phyloP scores from a whole-genome alignment of 2,797 vertebrate species.

The Cacajao melanocephalus region DNA sequence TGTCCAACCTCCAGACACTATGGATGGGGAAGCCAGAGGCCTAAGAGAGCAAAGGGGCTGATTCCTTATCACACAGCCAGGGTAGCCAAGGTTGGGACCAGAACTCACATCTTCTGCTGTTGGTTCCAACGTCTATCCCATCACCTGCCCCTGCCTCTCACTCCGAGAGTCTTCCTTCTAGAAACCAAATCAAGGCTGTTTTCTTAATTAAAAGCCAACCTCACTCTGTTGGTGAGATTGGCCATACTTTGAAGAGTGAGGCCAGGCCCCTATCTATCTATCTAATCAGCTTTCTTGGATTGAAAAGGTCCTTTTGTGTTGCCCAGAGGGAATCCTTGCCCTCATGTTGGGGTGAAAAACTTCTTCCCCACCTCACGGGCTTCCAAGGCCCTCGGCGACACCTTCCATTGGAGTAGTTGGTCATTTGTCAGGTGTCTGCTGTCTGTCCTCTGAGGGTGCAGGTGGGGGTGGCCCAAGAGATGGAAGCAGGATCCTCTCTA shows the following conservation, averaged over 20 bases:
- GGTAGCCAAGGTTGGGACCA: neutral
- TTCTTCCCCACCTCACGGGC: neutral
- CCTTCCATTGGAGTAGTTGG: neutral
- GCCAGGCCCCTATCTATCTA: neutral
- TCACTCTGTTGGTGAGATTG: neutral
- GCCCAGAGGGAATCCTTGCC: neutral
- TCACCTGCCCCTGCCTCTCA: neutral
- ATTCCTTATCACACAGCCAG: neutral
- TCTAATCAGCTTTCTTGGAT: neutral
- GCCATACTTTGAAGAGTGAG: neutral
- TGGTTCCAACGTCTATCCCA: neutral
- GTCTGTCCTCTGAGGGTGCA: neutral
- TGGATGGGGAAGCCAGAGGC: neutral
- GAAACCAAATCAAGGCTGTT: neutral
- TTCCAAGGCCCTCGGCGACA: neutral
- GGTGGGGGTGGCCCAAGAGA: neutral
- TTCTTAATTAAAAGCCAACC: neutral
- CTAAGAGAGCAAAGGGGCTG: neutral
- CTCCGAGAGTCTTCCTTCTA: neutral
- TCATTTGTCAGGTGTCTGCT: neutral
- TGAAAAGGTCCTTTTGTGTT: neutral
- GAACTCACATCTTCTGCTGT: neutral
- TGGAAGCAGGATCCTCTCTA: fast-evolving
- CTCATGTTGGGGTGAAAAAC: neutral
- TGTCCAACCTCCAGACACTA: neutral